Conservation (phyloP, 2,113 vertebrate species). For the Micromys minutus region DNA sequence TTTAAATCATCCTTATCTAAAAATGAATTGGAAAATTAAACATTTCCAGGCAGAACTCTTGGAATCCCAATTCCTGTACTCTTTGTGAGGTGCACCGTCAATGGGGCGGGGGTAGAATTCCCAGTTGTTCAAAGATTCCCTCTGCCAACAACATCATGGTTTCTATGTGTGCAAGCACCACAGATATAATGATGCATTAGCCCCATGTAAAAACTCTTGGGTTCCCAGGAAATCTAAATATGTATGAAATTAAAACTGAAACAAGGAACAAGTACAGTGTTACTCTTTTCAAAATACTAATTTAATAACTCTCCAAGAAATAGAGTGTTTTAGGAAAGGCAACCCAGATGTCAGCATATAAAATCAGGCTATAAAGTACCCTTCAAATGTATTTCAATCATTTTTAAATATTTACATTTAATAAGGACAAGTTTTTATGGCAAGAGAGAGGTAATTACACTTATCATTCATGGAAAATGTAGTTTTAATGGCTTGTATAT, state of each 20-base stretch:
- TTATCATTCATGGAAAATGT: constrained; percentile 87
- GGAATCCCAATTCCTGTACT: constrained; percentile 29
- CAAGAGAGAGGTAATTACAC: constrained; percentile 86
- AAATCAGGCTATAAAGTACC: constrained; percentile 88
- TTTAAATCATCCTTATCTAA: constrained; percentile 68
- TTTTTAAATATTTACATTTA: constrained; percentile 91
- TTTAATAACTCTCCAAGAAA: constrained; percentile 85
- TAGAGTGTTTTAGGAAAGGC: constrained; percentile 83
- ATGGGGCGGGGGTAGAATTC: constrained; percentile 53
- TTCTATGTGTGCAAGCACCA: constrained; percentile 6
- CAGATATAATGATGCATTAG: constrained; percentile 73
- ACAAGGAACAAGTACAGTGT: constrained; percentile 78
- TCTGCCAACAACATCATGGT: constrained; percentile 55
- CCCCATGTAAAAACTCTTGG: constrained; percentile 66
- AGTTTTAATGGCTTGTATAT: constrained; percentile 85
- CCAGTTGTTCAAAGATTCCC: constrained; percentile 66
- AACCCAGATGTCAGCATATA: constrained; percentile 87
- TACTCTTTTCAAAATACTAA: constrained; percentile 87
- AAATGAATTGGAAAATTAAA: constrained; percentile 70
- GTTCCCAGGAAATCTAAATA: constrained; percentile 81
- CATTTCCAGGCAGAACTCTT: constrained; percentile 64
- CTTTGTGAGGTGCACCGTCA: constrained; percentile 53
- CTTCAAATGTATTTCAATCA: constrained; percentile 88
- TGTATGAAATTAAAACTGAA: constrained; percentile 82
- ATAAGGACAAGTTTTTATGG: constrained; percentile 86